Evolutionary conservation across 64 coral and sea anemone species (phyloP).

Genomic region (Stichodactyla helianthus): DNA sequence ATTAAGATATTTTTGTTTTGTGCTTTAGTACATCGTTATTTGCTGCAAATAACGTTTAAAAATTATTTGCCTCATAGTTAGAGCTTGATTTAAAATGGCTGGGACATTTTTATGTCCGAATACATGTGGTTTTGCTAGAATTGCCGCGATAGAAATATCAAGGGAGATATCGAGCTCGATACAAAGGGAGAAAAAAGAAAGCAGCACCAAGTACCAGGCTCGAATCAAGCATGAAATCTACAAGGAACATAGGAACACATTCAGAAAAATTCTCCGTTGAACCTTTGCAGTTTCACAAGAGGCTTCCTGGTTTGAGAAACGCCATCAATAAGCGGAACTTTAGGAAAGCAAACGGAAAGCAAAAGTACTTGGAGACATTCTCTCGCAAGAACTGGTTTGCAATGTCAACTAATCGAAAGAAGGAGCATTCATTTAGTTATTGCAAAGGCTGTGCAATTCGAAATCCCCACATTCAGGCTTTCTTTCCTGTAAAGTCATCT

Average conservation of each 20-base stretch:
- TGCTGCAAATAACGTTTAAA: background rate
- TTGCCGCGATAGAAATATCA: constrained; percentile 20
- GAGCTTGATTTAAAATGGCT: background rate
- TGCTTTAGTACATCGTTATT: background rate
- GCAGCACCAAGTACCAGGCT: constrained; percentile 28
- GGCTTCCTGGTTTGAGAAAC: constrained; percentile 26
- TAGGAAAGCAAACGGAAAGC: constrained; percentile 36
- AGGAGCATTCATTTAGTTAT: constrained; percentile 27
- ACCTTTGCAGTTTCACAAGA: constrained; percentile 19
- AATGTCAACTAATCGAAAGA: constrained; percentile 20
- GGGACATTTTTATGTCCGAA: constrained; percentile 28
- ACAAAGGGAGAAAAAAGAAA: constrained; percentile 12
- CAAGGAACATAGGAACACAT: constrained; percentile 3
- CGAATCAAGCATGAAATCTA: constrained; percentile 25
- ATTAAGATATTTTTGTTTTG: constrained; percentile 22
- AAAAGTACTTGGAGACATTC: constrained; percentile 48
- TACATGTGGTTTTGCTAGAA: constrained; percentile 44
- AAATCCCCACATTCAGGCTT: constrained; percentile 33
- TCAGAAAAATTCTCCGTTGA: constrained; percentile 13
- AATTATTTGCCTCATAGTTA: background rate
- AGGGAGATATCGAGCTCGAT: constrained; percentile 2
- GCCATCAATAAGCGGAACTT: constrained; percentile 36
- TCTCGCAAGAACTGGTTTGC: constrained; percentile 36
- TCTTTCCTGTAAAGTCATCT: constrained; percentile 33
- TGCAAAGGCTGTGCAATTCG: constrained; percentile 30